A percentile compares a stretch with the other conserved stretches of the same genome.
These are phyloP conservation scores for Enteromius fasciolatus DNA, from an alignment of 2,797 vertebrate species.

Conservation along the genomic window DNA sequence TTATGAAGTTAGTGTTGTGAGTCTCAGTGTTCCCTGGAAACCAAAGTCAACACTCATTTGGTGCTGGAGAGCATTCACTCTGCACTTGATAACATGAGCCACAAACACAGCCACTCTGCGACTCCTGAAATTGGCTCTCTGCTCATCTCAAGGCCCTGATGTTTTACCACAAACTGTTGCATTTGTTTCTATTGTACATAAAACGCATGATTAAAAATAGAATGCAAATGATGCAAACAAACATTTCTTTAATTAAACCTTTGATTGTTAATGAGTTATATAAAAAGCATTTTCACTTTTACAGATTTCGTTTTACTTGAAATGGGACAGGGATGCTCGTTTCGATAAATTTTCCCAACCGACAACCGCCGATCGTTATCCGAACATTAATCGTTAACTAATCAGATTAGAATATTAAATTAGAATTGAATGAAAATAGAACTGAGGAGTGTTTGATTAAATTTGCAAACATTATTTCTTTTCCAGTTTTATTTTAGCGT, in stretches of 20 bases:
- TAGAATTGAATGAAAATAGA: too few species aligned
- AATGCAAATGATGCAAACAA: neutral
- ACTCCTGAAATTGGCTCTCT: constrained; percentile 46
- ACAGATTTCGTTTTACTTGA: constrained; percentile 17
- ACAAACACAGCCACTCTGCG: constrained; percentile 68
- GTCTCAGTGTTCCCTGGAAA: constrained; percentile 71
- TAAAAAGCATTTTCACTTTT: neutral
- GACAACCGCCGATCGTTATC: too few species aligned
- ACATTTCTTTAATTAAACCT: neutral
- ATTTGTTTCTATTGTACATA: constrained; percentile 35
- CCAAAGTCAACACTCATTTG: constrained; percentile 68
- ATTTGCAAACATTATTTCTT: too few species aligned
- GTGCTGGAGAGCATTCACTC: constrained; percentile 72
- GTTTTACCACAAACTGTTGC: constrained; percentile 29
- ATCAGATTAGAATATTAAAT: too few species aligned
- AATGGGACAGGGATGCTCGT: neutral
- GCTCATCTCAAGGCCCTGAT: constrained; percentile 31
- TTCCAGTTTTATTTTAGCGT: too few species aligned
- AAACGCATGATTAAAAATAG: constrained; percentile 25
- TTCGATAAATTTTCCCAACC: too few species aligned
- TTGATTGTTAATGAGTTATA: constrained; percentile 3
- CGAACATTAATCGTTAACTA: too few species aligned
- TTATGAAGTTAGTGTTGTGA: constrained; percentile 72
- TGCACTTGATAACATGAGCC: constrained; percentile 67
- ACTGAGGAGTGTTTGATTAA: too few species aligned